Conservation (phyloP, 64 coral and sea anemone species). For the Montipora cactus region DNA sequence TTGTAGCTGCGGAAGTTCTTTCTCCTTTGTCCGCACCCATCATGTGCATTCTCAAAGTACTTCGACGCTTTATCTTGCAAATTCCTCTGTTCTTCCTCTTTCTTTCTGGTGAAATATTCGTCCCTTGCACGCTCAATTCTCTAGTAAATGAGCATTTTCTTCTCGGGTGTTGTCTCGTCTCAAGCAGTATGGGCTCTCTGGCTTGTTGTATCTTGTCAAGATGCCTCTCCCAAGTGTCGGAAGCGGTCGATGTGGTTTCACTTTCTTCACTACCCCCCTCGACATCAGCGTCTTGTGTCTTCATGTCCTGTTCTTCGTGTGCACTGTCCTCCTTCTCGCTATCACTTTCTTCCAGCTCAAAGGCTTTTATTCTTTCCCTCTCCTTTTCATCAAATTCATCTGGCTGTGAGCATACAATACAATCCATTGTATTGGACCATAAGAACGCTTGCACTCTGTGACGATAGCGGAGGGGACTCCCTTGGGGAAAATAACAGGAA, state of each 20-base stretch:
- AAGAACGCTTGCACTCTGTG: neutral
- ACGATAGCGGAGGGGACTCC: too few species aligned
- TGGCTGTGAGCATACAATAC: constrained; percentile 6
- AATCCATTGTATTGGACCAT: constrained; percentile 4
- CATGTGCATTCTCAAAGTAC: neutral
- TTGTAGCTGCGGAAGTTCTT: neutral
- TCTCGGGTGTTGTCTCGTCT: neutral
- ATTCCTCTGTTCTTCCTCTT: neutral
- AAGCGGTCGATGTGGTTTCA: neutral
- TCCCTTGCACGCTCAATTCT: neutral
- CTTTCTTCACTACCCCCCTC: neutral
- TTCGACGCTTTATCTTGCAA: neutral
- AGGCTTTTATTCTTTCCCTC: neutral
- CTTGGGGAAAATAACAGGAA: too few species aligned
- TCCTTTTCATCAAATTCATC: neutral
- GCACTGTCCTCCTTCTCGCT: neutral
- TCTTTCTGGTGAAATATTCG: neutral
- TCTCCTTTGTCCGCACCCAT: neutral
- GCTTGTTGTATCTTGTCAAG: too few species aligned
- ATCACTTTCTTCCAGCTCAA: neutral
- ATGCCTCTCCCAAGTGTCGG: neutral
- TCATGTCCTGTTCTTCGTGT: neutral
- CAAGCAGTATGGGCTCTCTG: neutral
- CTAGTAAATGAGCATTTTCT: neutral
- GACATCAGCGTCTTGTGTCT: neutral